Percentiles rank a stretch among this genome's conserved stretches.
phyloP scores from a whole-genome alignment of 2,888 invertebrate genomes.

The Nasonia oneida region DNA sequence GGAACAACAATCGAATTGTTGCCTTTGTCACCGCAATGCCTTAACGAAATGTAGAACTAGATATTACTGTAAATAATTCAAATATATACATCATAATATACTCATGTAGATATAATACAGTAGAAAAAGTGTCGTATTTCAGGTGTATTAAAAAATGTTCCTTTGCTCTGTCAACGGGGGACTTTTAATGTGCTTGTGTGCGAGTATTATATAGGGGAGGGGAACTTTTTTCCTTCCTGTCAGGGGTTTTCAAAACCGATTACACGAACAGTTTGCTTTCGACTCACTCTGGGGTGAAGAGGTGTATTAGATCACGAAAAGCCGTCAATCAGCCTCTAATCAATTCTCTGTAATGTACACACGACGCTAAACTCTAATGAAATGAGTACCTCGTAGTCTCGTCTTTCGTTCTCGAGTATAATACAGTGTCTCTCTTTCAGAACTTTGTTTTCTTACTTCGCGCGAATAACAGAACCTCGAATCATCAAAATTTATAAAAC shows the following conservation, averaged over 20 bases:
- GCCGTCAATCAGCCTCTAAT: constrained; percentile 26
- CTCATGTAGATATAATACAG: not conserved
- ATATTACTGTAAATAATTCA: not conserved
- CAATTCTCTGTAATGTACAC: not conserved
- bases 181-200: no score
- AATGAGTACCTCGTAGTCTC: not conserved
- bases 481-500: no score
- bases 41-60: not conserved
- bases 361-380: not conserved
- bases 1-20: not conserved
- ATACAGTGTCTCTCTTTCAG: no score
- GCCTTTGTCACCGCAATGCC: constrained; percentile 12
- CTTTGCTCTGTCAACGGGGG: no score
- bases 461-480: no score
- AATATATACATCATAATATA: not conserved
- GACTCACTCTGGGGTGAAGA: not conserved
- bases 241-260: no score
- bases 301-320: not conserved
- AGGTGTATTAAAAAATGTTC: no score
- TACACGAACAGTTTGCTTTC: no score
- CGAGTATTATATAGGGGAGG: no score
- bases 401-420: not conserved
- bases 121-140: no score
- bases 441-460: no score
- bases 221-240: no score